A percentile compares a stretch with the other conserved stretches of the same genome.
Evolutionary conservation across 2,113 vertebrate genomes (phyloP).

Genomic region (Toxostoma redivivum): DNA sequence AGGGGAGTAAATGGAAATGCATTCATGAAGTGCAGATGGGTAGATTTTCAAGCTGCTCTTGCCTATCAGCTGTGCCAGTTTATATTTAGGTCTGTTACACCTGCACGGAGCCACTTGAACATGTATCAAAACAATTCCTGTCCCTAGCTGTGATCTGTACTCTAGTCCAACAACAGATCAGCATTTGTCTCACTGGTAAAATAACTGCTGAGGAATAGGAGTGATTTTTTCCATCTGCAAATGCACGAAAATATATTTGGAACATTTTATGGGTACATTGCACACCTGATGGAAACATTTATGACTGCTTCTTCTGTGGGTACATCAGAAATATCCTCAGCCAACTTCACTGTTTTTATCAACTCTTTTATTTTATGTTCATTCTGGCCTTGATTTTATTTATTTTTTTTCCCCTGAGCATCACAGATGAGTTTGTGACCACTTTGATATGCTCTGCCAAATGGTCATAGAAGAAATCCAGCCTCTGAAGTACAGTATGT

Average conservation of each 20-base stretch:
- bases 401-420: background rate
- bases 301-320: background rate
- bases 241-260: constrained; percentile 21
- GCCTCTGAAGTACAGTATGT: background rate
- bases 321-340: constrained; percentile 8
- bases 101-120: background rate
- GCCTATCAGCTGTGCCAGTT: background rate
- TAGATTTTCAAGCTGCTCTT: background rate
- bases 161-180: constrained; percentile 21
- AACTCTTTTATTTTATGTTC: background rate
- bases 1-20: background rate
- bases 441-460: background rate
- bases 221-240: background rate
- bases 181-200: constrained; percentile 36
- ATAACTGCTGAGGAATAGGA: background rate
- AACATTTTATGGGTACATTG: constrained; percentile 25
- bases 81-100: constrained; percentile 27
- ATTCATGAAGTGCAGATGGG: background rate
- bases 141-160: background rate
- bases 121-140: background rate
- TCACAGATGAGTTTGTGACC: background rate
- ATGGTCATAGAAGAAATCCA: background rate
- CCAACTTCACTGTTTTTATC: constrained; percentile 2
- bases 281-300: constrained; percentile 40
- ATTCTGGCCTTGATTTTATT: background rate